Percentiles rank a stretch among this genome's conserved stretches.
phyloP scores from a whole-genome alignment of 2,113 vertebrate genomes.

The Colistium nudipinnis region DNA sequence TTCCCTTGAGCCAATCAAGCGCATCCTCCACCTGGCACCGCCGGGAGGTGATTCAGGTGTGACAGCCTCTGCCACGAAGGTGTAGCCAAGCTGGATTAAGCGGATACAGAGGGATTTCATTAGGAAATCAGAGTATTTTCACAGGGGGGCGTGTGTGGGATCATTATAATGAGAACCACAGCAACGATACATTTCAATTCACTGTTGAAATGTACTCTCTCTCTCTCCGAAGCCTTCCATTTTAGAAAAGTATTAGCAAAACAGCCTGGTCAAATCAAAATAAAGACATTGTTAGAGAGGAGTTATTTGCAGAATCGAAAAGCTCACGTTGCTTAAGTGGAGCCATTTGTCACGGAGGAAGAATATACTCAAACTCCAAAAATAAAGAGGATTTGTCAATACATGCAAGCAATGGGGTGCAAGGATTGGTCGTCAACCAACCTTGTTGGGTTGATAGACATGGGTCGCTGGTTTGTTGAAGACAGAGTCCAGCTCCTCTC shows the following conservation, averaged over 20 bases:
- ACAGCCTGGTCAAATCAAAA: neutral
- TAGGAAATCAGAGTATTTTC: neutral
- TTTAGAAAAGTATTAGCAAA: neutral
- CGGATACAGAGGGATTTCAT: neutral
- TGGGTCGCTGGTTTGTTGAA: constrained; percentile 82
- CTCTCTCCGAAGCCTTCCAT: neutral
- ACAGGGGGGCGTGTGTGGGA: neutral
- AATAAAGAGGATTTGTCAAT: neutral
- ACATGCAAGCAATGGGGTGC: neutral
- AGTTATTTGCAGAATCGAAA: neutral
- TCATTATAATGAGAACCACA: constrained; percentile 1
- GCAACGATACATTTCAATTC: neutral
- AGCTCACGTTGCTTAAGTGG: neutral
- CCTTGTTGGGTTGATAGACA: constrained; percentile 90
- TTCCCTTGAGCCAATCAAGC: constrained; percentile 82
- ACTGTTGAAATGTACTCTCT: too few species aligned
- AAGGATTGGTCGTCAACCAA: constrained; percentile 49
- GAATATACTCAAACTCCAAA: neutral
- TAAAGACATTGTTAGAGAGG: neutral
- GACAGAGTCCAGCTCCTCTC: constrained; percentile 83
- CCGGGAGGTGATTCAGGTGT: constrained; percentile 66
- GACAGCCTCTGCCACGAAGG: constrained; percentile 87
- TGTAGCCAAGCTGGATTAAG: constrained; percentile 88
- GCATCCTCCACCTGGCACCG: constrained; percentile 84
- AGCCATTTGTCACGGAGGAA: neutral